These are phyloP conservation scores for Taurulus bubalis DNA, from an alignment of 2,113 vertebrate species.

Conservation along the genomic window DNA sequence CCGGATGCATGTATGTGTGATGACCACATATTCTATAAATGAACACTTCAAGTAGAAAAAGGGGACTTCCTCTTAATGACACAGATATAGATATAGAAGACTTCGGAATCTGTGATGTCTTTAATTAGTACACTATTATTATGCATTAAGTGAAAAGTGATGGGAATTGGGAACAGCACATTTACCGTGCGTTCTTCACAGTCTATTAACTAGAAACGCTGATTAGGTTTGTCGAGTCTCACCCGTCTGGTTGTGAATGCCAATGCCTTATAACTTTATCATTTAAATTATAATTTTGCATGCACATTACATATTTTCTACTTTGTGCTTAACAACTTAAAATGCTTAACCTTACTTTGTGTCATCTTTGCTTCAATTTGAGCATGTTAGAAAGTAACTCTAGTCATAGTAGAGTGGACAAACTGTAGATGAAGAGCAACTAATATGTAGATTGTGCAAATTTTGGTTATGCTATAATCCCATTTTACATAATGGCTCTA, in stretches of 20 bases:
- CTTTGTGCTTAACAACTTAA: neutral
- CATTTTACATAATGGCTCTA: neutral
- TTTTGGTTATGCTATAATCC: neutral
- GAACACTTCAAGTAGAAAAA: neutral
- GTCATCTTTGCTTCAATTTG: neutral
- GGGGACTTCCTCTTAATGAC: neutral
- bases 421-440: neutral
- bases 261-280: neutral
- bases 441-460: neutral
- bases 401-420: neutral
- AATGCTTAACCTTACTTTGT: neutral
- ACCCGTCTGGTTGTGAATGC: neutral
- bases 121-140: neutral
- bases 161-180: neutral
- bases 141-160: neutral
- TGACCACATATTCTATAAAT: neutral
- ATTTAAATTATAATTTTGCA: neutral
- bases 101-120: neutral
- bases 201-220: neutral
- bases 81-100: no score
- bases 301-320: neutral
- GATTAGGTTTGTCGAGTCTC: neutral
- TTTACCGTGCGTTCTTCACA: neutral
- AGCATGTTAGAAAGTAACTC: neutral
- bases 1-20: neutral